phyloP scores from a whole-genome alignment of 2,888 invertebrate species.

The Aphodius granarius region DNA sequence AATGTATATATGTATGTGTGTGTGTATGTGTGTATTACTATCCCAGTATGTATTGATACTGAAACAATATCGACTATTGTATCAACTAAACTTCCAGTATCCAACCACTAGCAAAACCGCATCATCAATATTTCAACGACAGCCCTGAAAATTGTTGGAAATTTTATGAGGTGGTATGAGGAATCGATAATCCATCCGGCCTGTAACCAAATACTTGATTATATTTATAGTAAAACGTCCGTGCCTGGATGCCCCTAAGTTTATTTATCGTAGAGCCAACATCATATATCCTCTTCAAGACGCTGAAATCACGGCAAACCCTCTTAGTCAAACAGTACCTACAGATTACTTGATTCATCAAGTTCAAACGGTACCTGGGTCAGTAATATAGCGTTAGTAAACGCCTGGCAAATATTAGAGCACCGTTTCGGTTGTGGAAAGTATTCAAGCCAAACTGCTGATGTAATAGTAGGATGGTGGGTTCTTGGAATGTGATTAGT shows the following conservation, averaged over 20 bases:
- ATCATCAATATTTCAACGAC: neutral
- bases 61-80: neutral
- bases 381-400: neutral
- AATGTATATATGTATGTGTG: no score
- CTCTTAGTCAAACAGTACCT: neutral
- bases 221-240: neutral
- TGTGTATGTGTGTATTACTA: no score
- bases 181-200: neutral
- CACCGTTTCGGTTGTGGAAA: neutral
- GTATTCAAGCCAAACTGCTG: neutral
- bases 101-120: neutral
- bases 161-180: neutral
- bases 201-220: neutral
- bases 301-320: neutral
- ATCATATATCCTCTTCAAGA: neutral
- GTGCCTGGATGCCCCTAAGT: neutral
- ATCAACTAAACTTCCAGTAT: neutral
- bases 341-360: neutral
- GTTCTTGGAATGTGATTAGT: no score
- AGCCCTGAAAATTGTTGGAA: neutral
- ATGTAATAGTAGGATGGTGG: no score
- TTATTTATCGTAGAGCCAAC: neutral
- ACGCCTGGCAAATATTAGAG: neutral
- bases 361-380: neutral
- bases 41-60: no score